Evolutionary conservation across 2,113 vertebrate genomes (phyloP), one percentile per base, ranked within the genome.

Genomic region (Mobula hypostoma): DNA sequence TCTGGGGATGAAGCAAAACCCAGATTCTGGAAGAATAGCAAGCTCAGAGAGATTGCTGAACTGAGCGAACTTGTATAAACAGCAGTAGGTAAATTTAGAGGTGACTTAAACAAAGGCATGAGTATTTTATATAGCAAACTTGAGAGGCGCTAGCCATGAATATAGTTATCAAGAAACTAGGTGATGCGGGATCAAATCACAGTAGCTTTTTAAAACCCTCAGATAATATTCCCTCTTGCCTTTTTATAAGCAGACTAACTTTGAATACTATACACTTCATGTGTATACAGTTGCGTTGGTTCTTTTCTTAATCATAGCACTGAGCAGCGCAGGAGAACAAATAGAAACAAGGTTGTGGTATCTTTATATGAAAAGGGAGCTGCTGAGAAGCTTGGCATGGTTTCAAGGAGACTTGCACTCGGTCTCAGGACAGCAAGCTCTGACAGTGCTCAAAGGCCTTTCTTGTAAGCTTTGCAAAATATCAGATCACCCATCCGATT

Each of bases 341-440:
- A 90, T 7, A 36, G 85, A 90, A 48, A 48, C 48, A 48, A 83
- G 48, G 11, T 63, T 90, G 61, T 32, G n/a, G n/a, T 66, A 90
- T 90, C 85, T 90, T 32, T 7, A 66, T 63, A 3, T n/a, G 83
- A 63, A 87, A 87, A 87, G 27, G 85, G 61, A 88, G 85, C 85
- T 63, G 61, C 85, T 66, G 61, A 68, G 32, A 90, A 90, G 29
- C 85, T n/a, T 90, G 85, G 85, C 85, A 66, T 32, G 29, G 58
- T 66, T 90, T 66, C 85, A 90, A 90, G n/a, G 32, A n/a, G 63
- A 32, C 85, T 90, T 68, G 85, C 29, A 88, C 85, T n/a, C n/a
- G 5, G 29, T 90, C 85, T 61, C 61, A 90, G 61, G 61, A 68
- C 61, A 32, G 85, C 61, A 15, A 66, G 61, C 19, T 27, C 32